Percentiles rank a stretch among this genome's conserved stretches.
phyloP scores from a whole-genome alignment of 2,888 invertebrate species.

The Anticlea derivata region DNA sequence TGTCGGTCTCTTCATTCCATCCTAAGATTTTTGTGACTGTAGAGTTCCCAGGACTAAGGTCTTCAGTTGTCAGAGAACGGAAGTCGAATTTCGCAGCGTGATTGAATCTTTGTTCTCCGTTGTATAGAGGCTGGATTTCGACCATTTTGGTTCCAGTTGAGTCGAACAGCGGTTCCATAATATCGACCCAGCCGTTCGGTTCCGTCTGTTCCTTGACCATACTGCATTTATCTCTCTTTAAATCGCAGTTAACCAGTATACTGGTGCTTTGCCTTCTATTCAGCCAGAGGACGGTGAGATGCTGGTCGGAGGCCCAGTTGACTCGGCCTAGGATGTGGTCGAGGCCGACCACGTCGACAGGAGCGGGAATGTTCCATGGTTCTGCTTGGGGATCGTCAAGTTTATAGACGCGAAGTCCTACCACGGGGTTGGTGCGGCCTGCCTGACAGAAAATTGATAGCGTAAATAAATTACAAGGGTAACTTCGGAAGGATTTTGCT shows the following conservation, averaged over 20 bases:
- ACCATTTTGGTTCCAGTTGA: constrained; percentile 72
- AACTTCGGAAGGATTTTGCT: too few relatives aligned
- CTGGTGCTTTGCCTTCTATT: constrained; percentile 93
- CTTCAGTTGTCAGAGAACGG: constrained; percentile 53
- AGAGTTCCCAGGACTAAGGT: constrained; percentile 83
- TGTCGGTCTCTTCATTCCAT: constrained; percentile 83
- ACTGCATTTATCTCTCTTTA: constrained; percentile 65
- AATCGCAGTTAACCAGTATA: constrained; percentile 84
- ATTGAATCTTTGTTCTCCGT: constrained; percentile 71
- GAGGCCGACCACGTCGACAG: constrained; percentile 77
- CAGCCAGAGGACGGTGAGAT: constrained; percentile 90
- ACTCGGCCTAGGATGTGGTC: constrained; percentile 89
- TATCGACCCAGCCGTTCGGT: constrained; percentile 88
- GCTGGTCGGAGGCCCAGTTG: constrained; percentile 88
- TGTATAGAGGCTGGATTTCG: constrained; percentile 62
- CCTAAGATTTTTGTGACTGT: constrained; percentile 85
- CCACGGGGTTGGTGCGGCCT: constrained; percentile 89
- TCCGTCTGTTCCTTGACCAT: constrained; percentile 76
- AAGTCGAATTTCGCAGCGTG: constrained; percentile 68
- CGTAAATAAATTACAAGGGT: constrained; percentile 11
- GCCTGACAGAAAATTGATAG: constrained; percentile 72
- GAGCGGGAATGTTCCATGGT: constrained; percentile 76
- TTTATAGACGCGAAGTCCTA: constrained; percentile 86
- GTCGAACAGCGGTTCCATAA: constrained; percentile 81
- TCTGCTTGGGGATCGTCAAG: constrained; percentile 52